These are phyloP conservation scores for Oncorhynchus keta DNA, from an alignment of 2,113 vertebrate species.

Conservation along the genomic window DNA sequence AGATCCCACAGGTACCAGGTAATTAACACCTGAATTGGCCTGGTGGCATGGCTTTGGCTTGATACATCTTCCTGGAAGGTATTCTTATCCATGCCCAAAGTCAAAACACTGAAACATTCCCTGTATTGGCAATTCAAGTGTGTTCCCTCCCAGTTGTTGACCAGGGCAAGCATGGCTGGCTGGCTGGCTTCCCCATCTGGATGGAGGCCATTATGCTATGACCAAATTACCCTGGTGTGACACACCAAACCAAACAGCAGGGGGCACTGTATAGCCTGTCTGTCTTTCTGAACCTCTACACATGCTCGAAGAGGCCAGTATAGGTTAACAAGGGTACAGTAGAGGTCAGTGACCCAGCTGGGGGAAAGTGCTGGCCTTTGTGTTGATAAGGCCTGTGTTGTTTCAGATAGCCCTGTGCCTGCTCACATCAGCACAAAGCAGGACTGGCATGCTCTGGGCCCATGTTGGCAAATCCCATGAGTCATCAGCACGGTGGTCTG, in stretches of 20 bases:
- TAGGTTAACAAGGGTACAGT: slow-evolving; percentile 42
- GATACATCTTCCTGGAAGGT: too few relatives aligned
- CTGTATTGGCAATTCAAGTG: too few relatives aligned
- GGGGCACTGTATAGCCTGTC: slow-evolving; percentile 20
- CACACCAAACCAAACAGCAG: slow-evolving; percentile 30
- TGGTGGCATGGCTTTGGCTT: too few relatives aligned
- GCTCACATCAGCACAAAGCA: slow-evolving; percentile 62
- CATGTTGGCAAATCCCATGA: slow-evolving; percentile 48
- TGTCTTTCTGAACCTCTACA: neutral
- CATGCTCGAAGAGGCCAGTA: neutral
- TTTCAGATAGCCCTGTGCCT: slow-evolving; percentile 30
- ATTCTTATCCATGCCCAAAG: too few relatives aligned
- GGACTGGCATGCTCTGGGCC: slow-evolving; percentile 47
- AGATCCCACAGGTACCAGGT: too few relatives aligned
- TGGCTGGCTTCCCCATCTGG: neutral
- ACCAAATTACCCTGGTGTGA: neutral
- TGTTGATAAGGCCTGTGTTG: slow-evolving; percentile 24
- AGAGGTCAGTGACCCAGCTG: slow-evolving; percentile 43
- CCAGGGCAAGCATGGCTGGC: neutral
- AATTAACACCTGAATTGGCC: too few relatives aligned
- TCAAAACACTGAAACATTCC: too few relatives aligned
- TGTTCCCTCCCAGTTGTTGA: neutral
- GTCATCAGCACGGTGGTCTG: slow-evolving; percentile 38
- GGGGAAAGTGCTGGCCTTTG: slow-evolving; percentile 59
- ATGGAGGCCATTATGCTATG: neutral